These are phyloP conservation scores for Drosophila ficusphila DNA, from an alignment of 1,140 invertebrate genomes.

Conservation along the genomic window DNA sequence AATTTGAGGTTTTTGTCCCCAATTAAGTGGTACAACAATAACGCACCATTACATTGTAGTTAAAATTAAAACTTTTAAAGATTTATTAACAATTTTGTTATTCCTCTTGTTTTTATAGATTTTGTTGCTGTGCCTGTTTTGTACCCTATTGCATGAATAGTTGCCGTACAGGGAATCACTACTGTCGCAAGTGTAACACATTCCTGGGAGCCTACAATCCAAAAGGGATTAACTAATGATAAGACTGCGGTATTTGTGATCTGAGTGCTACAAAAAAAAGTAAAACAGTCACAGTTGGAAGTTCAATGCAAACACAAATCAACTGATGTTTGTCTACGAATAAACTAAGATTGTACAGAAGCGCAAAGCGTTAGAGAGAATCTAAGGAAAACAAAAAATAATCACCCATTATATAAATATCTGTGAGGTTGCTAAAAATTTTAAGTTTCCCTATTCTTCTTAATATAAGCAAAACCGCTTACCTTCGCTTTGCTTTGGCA, in stretches of 20 bases:
- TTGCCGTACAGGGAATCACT: slow-evolving; percentile 88
- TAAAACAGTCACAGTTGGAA: slow-evolving; percentile 18
- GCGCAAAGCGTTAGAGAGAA: neutral
- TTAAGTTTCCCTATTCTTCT: neutral
- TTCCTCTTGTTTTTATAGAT: slow-evolving; percentile 37
- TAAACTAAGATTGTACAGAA: slow-evolving; percentile 18
- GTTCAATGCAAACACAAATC: slow-evolving; percentile 5
- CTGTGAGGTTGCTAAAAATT: neutral
- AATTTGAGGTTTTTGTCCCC: too few species aligned
- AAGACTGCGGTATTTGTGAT: slow-evolving; percentile 40
- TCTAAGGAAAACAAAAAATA: neutral
- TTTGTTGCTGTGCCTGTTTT: slow-evolving; percentile 86
- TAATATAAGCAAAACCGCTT: slow-evolving; percentile 24
- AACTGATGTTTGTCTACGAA: slow-evolving; percentile 16
- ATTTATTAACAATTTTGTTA: neutral
- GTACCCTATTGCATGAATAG: slow-evolving; percentile 88
- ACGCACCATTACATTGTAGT: too few species aligned
- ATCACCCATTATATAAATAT: neutral
- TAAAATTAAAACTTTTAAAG: too few species aligned
- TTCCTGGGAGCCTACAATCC: slow-evolving; percentile 87
- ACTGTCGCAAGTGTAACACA: slow-evolving; percentile 88
- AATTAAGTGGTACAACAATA: too few species aligned
- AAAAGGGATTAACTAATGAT: slow-evolving; percentile 43
- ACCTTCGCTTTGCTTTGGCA: neutral
- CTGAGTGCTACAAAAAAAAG: slow-evolving; percentile 2